Evolutionary conservation across 2,888 invertebrate species (phyloP), one percentile per base, ranked within the genome.

Genomic region (Trisateles emortualis): DNA sequence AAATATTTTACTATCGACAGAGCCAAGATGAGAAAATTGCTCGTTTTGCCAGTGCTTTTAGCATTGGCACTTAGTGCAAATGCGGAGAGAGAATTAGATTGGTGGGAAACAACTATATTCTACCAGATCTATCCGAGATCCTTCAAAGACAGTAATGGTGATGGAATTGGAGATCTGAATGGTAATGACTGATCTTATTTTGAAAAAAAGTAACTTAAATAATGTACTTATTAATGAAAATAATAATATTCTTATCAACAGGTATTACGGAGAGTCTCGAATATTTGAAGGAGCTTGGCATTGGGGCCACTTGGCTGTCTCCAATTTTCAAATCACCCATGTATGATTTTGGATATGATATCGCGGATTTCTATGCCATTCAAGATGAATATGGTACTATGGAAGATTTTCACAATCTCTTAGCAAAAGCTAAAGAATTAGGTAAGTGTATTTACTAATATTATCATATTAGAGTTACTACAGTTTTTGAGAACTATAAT

Each of bases 281-380:
- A 38, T 95, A 97, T 70, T 87, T 97, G 51, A 94, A 93, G 46
- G 95, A 95, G 32, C 78, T 96, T 5, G 95, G 95, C 6, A 93
- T 96, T 11, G 94, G 93, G 0, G 95, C 95, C 2, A 92, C 96
- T 30, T 96, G 96, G 96, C 74, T 97, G 6, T 96, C 95, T 47
- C 97, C 97, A 0, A 95, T 97, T 68, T 93, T 89, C 68, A 89
- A 93, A 60, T 96, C 96, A 0, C 96, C 97, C 0, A 96, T 96
- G 96, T 94, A 94, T 9, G 97, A 97, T 79, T 96, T 96, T 76
- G 97, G 97, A 1, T 97, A 97, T 72, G 97, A 97, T 75, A 95
- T 97, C 53, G 90, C 95, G 0, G 94, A 96, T 79, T 96, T 95
- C 76, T 94, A 90, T 14, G 94, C 91, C 2, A 94, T 97, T 26